phyloP scores from a whole-genome alignment of 2,888 invertebrate genomes.

The Cordilura impudica region DNA sequence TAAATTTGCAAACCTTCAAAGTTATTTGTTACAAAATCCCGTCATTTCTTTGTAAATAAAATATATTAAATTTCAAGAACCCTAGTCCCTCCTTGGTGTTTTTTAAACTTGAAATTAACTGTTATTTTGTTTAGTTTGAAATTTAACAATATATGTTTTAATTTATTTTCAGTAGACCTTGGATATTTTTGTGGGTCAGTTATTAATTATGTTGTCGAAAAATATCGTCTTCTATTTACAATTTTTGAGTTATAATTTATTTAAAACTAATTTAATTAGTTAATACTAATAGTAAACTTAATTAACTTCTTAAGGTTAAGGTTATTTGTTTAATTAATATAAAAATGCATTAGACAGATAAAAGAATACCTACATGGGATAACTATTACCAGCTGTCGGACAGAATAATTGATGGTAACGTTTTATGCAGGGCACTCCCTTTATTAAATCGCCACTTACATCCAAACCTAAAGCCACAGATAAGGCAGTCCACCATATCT shows the following conservation, averaged over 20 bases:
- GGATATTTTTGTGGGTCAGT: conserved; percentile 34
- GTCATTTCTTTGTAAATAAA: background rate
- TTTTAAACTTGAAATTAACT: too few relatives aligned
- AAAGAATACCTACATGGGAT: conserved; percentile 87
- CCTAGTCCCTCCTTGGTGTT: too few relatives aligned
- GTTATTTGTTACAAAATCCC: too few relatives aligned
- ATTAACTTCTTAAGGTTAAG: conserved; percentile 31
- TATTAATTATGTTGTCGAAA: background rate
- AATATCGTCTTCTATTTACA: background rate
- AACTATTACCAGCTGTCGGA: conserved; percentile 93
- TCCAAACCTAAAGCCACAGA: conserved; percentile 92
- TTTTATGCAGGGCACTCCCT: conserved; percentile 94
- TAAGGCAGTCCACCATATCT: conserved; percentile 94
- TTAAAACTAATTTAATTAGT: background rate
- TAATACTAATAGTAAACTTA: background rate
- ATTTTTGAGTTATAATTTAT: background rate
- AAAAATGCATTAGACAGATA: background rate
- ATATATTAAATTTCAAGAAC: background rate
- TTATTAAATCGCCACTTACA: conserved; percentile 90
- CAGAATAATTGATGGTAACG: conserved; percentile 93
- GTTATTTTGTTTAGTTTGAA: too few relatives aligned
- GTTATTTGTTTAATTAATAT: conserved; percentile 13
- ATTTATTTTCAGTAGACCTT: conserved; percentile 15
- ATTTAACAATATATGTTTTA: background rate
- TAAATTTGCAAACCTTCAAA: too few relatives aligned